Evolutionary conservation across 2,797 vertebrate genomes (phyloP), one percentile per base, ranked within the genome.

Genomic region (Clarias laeviceps): DNA sequence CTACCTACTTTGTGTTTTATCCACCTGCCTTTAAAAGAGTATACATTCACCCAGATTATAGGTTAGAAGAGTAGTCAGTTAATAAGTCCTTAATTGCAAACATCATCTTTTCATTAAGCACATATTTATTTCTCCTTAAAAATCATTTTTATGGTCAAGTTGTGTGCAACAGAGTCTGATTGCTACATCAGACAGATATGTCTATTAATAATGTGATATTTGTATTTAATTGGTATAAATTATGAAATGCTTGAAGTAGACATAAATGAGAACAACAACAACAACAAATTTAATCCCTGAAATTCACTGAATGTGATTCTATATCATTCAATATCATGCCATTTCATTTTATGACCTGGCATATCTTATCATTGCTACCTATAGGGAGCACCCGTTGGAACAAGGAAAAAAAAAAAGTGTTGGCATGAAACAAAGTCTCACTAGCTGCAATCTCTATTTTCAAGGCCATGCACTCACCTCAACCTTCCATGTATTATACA

Each of bases 281-380:
- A 2, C 32, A 54, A 32, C 34, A 14, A 61, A 5, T 2, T 24
- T 0, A 62, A 62, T 17, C 32, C 5, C 34, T n/a, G 61, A 45
- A 27, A 59, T 45, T 45, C 22, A 7, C 14, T 64, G 24, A 20
- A 22, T 45, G 24, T 7, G 24, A 62, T 45, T 64, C 6, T 27
- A 54, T 54, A 54, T 54, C 12, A 12, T 65, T 80, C 18, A 45
- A 29, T 20, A 4, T 29, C 34, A 29, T 27, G 37, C 8, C 18
- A 12, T 50, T 15, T 66, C 12, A 14, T 68, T 81, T 54, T 54
- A 81, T 56, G 64, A 56, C 79, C 11, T 66, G 18, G 9, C 4
- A 29, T 65, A 80, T 80, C 62, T 80, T 66, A 80, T 80, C 79
- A 54, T 64, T 40, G 24, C 34, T 37, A 62, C 34, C 37, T 37